Conservation (phyloP, 2,113 vertebrate species). For the Channa maculata region DNA sequence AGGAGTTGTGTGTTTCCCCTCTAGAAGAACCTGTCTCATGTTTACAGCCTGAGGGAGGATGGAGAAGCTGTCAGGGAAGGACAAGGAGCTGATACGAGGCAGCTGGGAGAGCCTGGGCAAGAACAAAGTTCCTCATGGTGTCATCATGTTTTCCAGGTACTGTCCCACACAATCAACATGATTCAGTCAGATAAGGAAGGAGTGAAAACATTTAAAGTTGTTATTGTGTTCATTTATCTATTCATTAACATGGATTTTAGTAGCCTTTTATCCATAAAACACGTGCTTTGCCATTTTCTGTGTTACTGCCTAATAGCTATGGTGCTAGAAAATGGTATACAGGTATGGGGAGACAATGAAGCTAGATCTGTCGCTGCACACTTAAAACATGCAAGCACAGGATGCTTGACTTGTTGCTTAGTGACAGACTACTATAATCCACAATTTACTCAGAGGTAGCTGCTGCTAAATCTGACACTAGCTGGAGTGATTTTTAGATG, state of each 20-base stretch:
- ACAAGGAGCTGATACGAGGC: slow-evolving; percentile 91
- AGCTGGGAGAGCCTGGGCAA: slow-evolving; percentile 91
- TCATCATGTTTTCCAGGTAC: slow-evolving; percentile 92
- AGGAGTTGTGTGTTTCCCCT: slow-evolving; percentile 52
- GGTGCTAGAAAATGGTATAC: slow-evolving; percentile 35
- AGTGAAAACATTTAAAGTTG: slow-evolving; percentile 11
- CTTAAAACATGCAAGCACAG: slow-evolving; percentile 61
- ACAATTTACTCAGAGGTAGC: slow-evolving; percentile 75
- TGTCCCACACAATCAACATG: slow-evolving; percentile 10
- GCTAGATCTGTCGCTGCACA: slow-evolving; percentile 45
- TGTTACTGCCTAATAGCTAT: slow-evolving; percentile 27
- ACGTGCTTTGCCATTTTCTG: slow-evolving; percentile 16
- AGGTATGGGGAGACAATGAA: slow-evolving; percentile 37
- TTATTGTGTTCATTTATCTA: not conserved
- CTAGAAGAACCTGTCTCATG: slow-evolving; percentile 52
- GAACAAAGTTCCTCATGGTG: slow-evolving; percentile 91
- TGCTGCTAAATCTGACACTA: slow-evolving; percentile 57
- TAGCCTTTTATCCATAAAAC: not conserved
- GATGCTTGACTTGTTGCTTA: slow-evolving; percentile 86
- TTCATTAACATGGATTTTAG: not conserved
- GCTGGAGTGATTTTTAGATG: slow-evolving; percentile 40
- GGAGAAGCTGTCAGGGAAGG: slow-evolving; percentile 83
- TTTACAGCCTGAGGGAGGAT: slow-evolving; percentile 65
- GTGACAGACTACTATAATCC: slow-evolving; percentile 82
- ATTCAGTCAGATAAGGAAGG: not conserved